phyloP scores from a whole-genome alignment of 2,888 invertebrate species.

The Teinopalpus imperialis region DNA sequence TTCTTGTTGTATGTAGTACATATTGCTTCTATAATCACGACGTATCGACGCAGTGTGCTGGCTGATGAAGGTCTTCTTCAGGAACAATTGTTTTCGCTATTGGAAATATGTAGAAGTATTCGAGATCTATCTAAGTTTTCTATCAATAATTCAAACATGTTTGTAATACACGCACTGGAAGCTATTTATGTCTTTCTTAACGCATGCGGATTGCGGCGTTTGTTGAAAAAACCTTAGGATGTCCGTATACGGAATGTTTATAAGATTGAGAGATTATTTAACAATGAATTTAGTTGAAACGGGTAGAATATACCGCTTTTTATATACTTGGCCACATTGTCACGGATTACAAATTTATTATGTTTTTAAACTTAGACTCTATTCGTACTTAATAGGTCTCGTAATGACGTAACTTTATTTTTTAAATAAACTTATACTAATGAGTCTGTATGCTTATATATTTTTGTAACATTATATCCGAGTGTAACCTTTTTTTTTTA shows the following conservation, averaged over 20 bases:
- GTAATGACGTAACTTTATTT: too few species aligned
- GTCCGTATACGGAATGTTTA: slow-evolving; percentile 16
- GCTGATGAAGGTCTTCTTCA: not conserved
- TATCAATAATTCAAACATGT: slow-evolving; percentile 22
- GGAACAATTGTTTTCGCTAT: slow-evolving; percentile 9
- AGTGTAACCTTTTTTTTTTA: too few species aligned
- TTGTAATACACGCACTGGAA: slow-evolving; percentile 8
- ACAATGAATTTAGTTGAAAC: slow-evolving; percentile 9
- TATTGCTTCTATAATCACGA: too few species aligned
- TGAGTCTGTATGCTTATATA: too few species aligned
- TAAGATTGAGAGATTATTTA: slow-evolving; percentile 13
- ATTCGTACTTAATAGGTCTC: too few species aligned
- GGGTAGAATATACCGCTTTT: slow-evolving; percentile 5
- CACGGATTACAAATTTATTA: too few species aligned
- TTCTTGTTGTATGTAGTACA: too few species aligned
- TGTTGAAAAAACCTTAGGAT: slow-evolving; percentile 15
- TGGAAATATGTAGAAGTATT: slow-evolving; percentile 15
- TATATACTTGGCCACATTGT: not conserved
- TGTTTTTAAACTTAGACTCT: too few species aligned
- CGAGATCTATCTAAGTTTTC: slow-evolving; percentile 18
- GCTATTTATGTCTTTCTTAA: slow-evolving; percentile 16
- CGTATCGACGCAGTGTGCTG: slow-evolving; percentile 25
- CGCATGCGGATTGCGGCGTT: slow-evolving; percentile 2
- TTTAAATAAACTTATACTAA: too few species aligned
- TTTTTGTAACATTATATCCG: too few species aligned